A percentile compares a stretch with the other conserved stretches of the same genome.
phyloP scores from a whole-genome alignment of 2,113 vertebrate genomes.

The Anarrhichthys ocellatus region DNA sequence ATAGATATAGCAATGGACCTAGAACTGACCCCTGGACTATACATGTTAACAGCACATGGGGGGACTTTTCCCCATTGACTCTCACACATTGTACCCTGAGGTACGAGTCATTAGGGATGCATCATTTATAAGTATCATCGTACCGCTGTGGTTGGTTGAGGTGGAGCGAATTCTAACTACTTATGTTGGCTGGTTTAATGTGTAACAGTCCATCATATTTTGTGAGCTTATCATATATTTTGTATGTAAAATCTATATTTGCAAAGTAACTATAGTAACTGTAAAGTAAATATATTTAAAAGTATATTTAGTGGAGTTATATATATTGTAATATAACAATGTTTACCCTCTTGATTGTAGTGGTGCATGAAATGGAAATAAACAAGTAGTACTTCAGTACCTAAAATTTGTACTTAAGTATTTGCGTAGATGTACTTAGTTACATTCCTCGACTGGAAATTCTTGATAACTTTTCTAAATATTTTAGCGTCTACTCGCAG shows the following conservation, averaged over 20 bases:
- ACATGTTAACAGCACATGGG: not conserved
- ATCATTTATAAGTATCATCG: not conserved
- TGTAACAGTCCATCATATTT: not conserved
- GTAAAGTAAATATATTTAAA: not conserved
- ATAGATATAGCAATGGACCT: not conserved
- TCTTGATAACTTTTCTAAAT: not conserved
- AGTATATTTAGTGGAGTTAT: not conserved
- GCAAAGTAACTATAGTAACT: not conserved
- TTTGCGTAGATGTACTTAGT: not conserved
- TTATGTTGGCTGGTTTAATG: not conserved
- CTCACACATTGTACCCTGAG: not conserved
- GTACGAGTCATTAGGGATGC: not conserved
- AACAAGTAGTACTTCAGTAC: not conserved
- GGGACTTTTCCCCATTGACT: not conserved
- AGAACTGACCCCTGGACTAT: not conserved
- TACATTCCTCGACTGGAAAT: not conserved
- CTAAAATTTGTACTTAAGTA: not conserved
- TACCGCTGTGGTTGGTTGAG: not conserved
- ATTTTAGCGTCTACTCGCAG: not conserved
- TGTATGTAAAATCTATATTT: not conserved
- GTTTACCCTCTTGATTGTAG: not conserved
- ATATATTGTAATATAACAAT: not conserved
- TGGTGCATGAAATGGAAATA: not conserved
- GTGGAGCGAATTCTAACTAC: not conserved
- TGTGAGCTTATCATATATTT: not conserved